These are phyloP conservation scores for Rafetus swinhoei DNA, from an alignment of 2,113 vertebrate species.

Conservation along the genomic window DNA sequence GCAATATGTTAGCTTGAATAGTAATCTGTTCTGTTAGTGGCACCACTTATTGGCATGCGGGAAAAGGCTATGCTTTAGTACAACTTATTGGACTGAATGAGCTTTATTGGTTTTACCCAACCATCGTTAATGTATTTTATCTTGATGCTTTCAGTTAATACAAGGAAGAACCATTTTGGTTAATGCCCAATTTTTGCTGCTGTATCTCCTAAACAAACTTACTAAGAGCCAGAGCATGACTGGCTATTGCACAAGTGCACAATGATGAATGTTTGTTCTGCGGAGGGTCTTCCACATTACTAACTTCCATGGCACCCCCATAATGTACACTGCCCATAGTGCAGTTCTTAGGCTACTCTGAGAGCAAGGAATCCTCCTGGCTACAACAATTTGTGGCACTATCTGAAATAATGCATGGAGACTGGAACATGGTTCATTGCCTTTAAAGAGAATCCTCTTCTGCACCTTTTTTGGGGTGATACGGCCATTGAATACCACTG, in stretches of 20 bases:
- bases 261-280: not conserved
- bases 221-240: not conserved
- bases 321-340: not conserved
- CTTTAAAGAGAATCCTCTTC: not conserved
- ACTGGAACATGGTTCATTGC: too few relatives aligned
- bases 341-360: not conserved
- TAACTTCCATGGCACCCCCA: not conserved
- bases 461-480: not conserved
- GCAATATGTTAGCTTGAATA: not conserved
- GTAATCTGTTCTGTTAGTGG: not conserved
- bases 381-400: not conserved
- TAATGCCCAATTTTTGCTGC: not conserved
- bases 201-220: not conserved
- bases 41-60: not conserved
- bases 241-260: fast-evolving
- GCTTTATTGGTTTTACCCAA: not conserved
- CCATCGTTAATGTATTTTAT: not conserved
- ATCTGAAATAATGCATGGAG: not conserved
- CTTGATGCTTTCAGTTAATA: not conserved
- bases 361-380: not conserved
- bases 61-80: not conserved
- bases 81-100: not conserved
- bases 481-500: not conserved
- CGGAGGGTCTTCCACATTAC: not conserved
- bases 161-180: not conserved